These are phyloP conservation scores for Sabellastarte sp. DNA, from an alignment of 2,888 invertebrate genomes.

Conservation along the genomic window DNA sequence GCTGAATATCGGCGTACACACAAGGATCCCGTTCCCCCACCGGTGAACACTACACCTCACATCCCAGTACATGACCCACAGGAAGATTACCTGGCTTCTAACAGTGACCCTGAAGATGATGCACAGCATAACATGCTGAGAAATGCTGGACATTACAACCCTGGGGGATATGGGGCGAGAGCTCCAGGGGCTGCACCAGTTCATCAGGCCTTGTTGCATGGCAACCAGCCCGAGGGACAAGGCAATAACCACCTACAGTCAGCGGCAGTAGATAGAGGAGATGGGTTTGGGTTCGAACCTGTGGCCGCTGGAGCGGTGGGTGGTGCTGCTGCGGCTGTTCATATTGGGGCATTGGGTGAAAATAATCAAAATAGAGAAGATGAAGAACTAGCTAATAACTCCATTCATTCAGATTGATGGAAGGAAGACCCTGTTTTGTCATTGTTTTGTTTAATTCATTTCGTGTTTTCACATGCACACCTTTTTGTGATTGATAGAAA, in stretches of 20 bases:
- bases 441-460: no score
- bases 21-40: not conserved
- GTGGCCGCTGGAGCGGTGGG: no score
- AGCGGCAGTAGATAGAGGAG: not conserved
- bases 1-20: slow-evolving; percentile 8
- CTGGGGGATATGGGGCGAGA: not conserved
- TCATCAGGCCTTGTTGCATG: not conserved
- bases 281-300: not conserved
- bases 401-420: no score
- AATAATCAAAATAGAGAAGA: no score
- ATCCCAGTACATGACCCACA: not conserved
- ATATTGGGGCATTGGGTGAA: no score
- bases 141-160: not conserved
- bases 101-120: not conserved
- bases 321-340: no score
- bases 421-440: no score
- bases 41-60: not conserved
- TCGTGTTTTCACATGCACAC: no score
- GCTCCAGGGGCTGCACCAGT: not conserved
- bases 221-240: not conserved
- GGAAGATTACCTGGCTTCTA: no score
- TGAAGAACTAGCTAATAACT: no score
- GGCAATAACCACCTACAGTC: not conserved
- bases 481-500: no score
- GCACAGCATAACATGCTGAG: not conserved